phyloP scores from a whole-genome alignment of 1,140 invertebrate genomes.

The Steinernema feltiae region DNA sequence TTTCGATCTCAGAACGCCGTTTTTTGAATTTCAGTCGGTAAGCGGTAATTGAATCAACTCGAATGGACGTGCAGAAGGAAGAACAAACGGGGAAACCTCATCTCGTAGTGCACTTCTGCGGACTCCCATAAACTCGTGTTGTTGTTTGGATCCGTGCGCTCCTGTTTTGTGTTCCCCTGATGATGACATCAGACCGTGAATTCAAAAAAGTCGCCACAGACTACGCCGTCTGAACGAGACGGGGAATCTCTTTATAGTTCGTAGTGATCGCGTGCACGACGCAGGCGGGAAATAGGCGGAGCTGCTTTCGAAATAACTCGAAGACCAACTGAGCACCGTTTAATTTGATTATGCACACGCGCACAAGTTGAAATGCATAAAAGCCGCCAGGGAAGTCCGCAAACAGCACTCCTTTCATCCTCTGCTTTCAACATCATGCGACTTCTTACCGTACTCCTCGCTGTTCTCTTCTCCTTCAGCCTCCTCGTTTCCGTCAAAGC shows the following conservation, averaged over 20 bases:
- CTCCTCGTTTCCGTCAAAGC: background rate
- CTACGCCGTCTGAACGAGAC: background rate
- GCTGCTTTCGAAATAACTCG: background rate
- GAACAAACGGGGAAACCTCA: too few relatives aligned
- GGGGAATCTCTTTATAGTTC: background rate
- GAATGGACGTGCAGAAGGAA: too few relatives aligned
- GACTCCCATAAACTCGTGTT: too few relatives aligned
- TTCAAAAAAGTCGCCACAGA: background rate
- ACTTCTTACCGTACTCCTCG: background rate
- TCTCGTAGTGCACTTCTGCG: too few relatives aligned
- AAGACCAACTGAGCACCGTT: conserved; percentile 4
- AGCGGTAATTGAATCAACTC: too few relatives aligned
- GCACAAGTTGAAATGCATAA: background rate
- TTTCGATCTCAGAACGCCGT: background rate
- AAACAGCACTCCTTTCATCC: background rate
- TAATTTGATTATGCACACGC: conserved; percentile 9
- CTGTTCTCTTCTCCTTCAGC: background rate
- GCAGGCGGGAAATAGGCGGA: background rate
- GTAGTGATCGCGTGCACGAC: background rate
- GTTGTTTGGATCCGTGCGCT: too few relatives aligned
- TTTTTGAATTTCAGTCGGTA: background rate
- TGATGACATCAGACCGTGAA: background rate
- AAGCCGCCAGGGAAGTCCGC: background rate
- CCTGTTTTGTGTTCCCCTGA: background rate
- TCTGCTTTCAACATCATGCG: background rate